Base-by-base conservation (phyloP, 2,113 vertebrate genomes). In the Tupaia chinensis region DNA sequence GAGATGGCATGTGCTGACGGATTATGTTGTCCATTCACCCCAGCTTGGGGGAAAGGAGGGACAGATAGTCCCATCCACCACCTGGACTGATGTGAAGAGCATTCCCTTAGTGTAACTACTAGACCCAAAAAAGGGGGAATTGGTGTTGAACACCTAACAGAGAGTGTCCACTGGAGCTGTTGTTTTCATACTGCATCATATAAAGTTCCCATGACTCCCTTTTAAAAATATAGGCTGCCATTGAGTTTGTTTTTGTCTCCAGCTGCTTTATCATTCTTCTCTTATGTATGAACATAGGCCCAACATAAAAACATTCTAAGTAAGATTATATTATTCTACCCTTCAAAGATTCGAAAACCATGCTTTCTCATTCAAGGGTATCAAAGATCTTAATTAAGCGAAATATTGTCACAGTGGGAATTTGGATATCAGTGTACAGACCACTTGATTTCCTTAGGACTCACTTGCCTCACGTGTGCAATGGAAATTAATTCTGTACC, bases 331-430 rank as follows among this genome's bases (percentile, higher is more conserved):
- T 87, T 74, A 87, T 73, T 89, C 34, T 65, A 65, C 15, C 58
- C 9, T 91, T 85, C 63, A 29, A 93, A 91, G n/a, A 61, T 34
- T 61, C 3, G 32, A 44, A 91, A 96, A 76, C n/a, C 13, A 87
- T 84, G 27, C n/a, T 84, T 44, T 82, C 58, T 89, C 63, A 44
- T 7, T 88, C 79, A 65, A 85, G 20, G 61, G 61, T 3, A 16
- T 89, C 61, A 86, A 93, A 61, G 25, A 69, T 32, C 60, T 19
- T 74, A 54, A 27, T 83, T 54, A 70, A 88, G 44, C 44, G 17
- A 83, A 58, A 14, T 58, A 70, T 87, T 29, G 76, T 56, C 54
- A 11, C 44, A 78, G 20, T 77, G 27, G 61, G 27, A 73, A 95
- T 92, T 87, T 82, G 76, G 27, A 27, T 22, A 29, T 29, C 17